Evolutionary conservation across 2,888 invertebrate species (phyloP), one percentile per base, ranked within the genome.

Genomic region (Euplexia lucipara): DNA sequence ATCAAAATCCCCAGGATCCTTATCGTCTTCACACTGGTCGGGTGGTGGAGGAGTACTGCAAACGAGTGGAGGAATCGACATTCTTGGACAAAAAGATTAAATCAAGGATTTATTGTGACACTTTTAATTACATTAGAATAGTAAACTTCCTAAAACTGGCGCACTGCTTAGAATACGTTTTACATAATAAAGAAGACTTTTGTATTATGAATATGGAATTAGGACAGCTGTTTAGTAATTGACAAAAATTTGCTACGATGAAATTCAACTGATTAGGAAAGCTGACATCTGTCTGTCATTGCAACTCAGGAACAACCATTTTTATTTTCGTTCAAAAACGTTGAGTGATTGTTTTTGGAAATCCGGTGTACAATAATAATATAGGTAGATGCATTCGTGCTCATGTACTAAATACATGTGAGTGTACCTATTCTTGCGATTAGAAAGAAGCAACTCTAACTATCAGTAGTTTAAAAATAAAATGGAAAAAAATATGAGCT

Each of bases 61-160:
- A 82, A 97, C 96, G 80, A 97, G 93, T 71, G 97, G 97, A 88
- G 97, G 97, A 88, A 97, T 96, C 85, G 96, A 96, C 96, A 96
- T 96, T 83, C 83, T 93, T 77, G 66, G 75, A 74, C 70, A 82
- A 68, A 70, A 79, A 82, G 75, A 79, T 69, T 70, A 66, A 61
- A 70, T 79, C 77, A 80, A 80, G 81, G 78, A 70, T 83, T 71
- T 64, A 60, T 42, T 72, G 57, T 59, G 75, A 75, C 70, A 81
- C 79, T 82, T 72, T 70, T 65, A 78, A 78, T 72, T 66, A 79
- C 77, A 78, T 80, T 67, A 77, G 66, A 64, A 57, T 51, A 54
- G 9, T 66, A 49, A 59, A 60, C 42, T 48, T 48, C 59, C 72
- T 69, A 59, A 54, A 41, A 62, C 61, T 57, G 57, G 41, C 57